Conservation (phyloP, 2,888 invertebrate genomes). For the Tachina lurida region DNA sequence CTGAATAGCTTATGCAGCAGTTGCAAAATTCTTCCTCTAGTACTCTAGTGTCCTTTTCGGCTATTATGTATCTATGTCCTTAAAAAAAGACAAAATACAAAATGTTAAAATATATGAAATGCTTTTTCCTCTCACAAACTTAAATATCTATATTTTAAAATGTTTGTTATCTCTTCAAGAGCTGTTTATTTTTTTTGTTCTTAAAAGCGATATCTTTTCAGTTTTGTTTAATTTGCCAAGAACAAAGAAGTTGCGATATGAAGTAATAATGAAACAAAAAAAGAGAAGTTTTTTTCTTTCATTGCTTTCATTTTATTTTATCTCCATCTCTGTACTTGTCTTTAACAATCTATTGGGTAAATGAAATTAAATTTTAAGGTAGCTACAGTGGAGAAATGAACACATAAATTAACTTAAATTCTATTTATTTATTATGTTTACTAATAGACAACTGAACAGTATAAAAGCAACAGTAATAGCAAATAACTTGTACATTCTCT, state of each 20-base stretch:
- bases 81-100: not conserved
- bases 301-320: conserved; percentile 39
- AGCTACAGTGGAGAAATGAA: conserved; percentile 67
- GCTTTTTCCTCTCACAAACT: not conserved
- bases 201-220: conserved; percentile 41
- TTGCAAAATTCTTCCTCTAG: not conserved
- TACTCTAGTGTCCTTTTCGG: not conserved
- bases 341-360: conserved; percentile 57
- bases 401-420: conserved; percentile 70
- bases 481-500: conserved; percentile 14
- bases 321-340: conserved; percentile 35
- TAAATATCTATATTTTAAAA: conserved; percentile 44
- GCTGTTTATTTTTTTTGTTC: conserved; percentile 17
- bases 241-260: conserved; percentile 22
- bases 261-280: conserved; percentile 40
- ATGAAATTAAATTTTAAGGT: conserved; percentile 70
- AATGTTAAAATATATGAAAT: conserved; percentile 32
- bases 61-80: not conserved
- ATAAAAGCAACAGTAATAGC: conserved; percentile 51
- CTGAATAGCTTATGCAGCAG: not conserved
- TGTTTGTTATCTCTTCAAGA: conserved; percentile 62
- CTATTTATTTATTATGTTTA: conserved; percentile 71
- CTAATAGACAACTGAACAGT: conserved; percentile 66
- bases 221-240: conserved; percentile 26
- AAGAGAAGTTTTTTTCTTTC: conserved; percentile 10